phyloP scores from a whole-genome alignment of 2,113 vertebrate species.

The Lota lota region DNA sequence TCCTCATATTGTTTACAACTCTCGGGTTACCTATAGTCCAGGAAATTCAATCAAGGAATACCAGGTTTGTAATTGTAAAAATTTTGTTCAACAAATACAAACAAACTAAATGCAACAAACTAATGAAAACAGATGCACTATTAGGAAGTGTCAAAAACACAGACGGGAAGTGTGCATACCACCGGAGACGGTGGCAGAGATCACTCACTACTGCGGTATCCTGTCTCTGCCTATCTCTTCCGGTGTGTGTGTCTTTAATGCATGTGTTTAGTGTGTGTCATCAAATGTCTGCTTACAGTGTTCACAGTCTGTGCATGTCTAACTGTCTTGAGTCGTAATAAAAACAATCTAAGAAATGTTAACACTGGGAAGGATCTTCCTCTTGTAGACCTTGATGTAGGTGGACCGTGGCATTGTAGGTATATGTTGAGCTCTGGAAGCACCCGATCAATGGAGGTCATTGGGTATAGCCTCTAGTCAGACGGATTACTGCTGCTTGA shows the following conservation, averaged over 20 bases:
- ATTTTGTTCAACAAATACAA: background rate
- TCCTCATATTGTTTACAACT: conserved; percentile 33
- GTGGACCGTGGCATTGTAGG: background rate
- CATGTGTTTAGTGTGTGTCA: conserved; percentile 27
- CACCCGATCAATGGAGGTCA: conserved; percentile 19
- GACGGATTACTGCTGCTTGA: background rate
- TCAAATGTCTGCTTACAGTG: background rate
- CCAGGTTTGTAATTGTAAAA: background rate
- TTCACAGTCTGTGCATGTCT: conserved; percentile 34
- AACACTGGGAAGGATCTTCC: conserved; percentile 9
- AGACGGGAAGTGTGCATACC: conserved; percentile 40
- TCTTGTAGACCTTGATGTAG: conserved; percentile 29
- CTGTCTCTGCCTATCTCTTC: conserved; percentile 7
- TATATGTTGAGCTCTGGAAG: background rate
- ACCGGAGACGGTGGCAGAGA: conserved; percentile 30
- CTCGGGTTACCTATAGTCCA: conserved; percentile 31
- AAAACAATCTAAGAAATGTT: conserved; percentile 35
- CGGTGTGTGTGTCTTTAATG: conserved; percentile 19
- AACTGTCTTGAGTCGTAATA: conserved; percentile 45
- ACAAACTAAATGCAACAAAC: conserved; percentile 19
- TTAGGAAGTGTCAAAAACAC: conserved; percentile 29
- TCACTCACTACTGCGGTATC: conserved; percentile 21
- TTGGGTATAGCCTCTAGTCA: conserved; percentile 8
- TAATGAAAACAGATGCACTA: background rate
- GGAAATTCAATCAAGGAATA: conserved; percentile 25